Percentiles rank a stretch among this genome's conserved stretches.
Conservation (phyloP, 2,797 vertebrate genomes). For the Myotis myotis region DNA sequence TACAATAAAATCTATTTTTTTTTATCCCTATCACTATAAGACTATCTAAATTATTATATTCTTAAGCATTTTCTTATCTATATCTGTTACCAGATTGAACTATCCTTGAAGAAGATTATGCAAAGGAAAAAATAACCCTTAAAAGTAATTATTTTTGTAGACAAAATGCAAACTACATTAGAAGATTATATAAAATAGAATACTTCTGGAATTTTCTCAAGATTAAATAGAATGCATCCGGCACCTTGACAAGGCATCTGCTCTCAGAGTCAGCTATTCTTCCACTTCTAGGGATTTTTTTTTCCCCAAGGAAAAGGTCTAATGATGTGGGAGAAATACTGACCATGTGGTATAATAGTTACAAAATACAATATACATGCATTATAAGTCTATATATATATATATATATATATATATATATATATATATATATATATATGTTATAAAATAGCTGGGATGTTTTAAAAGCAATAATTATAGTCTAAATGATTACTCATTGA, state of each 20-base stretch:
- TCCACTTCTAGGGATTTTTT: not conserved
- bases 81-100: not conserved
- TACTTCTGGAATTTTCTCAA: not conserved
- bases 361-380: not conserved
- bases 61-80: not conserved
- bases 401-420: not conserved
- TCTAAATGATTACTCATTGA: not conserved
- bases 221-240: not conserved
- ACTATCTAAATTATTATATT: not conserved
- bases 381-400: not conserved
- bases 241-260: not conserved
- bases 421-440: too few relatives aligned
- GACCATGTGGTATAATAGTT: not conserved
- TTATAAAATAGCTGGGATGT: not conserved
- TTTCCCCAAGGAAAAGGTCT: not conserved
- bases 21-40: not conserved
- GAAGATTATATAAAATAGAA: not conserved
- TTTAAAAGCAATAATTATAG: not conserved
- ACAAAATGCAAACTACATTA: not conserved
- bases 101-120: not conserved
- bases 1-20: not conserved
- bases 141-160: not conserved
- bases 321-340: not conserved
- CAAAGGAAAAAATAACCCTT: not conserved
- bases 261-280: not conserved